A percentile compares a stretch with the other conserved stretches of the same genome.
These are phyloP conservation scores for Orchestia grillus DNA, from an alignment of 1,140 invertebrate genomes.

Conservation along the genomic window DNA sequence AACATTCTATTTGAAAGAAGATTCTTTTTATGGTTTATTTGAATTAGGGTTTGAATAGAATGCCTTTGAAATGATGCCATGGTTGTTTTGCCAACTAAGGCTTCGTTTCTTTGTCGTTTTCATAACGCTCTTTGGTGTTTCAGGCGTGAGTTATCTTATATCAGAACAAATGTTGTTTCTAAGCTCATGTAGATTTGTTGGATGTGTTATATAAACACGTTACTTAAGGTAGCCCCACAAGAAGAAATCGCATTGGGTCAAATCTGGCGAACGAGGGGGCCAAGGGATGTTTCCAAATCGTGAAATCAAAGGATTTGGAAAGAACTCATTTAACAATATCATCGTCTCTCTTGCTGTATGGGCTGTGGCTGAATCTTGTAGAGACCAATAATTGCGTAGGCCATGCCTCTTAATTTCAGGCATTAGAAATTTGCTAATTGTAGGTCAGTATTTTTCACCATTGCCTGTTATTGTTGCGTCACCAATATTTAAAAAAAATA, in stretches of 20 bases:
- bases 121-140: too few species aligned
- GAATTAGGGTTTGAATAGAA: too few species aligned
- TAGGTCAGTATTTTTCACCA: background rate
- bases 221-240: background rate
- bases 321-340: background rate
- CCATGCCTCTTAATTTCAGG: background rate
- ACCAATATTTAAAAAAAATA: too few species aligned
- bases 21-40: background rate
- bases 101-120: background rate
- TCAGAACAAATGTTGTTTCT: background rate
- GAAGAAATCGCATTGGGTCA: background rate
- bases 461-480: background rate
- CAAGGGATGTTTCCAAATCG: conserved; percentile 1
- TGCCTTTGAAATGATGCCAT: too few species aligned
- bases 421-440: background rate
- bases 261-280: background rate
- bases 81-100: background rate
- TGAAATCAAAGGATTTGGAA: background rate
- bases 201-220: background rate
- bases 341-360: conserved; percentile 15
- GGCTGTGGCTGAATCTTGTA: background rate
- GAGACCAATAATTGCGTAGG: background rate
- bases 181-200: background rate
- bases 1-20: too few species aligned
- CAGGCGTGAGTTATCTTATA: too few species aligned